phyloP scores from a whole-genome alignment of 2,888 invertebrate genomes.

The Chorisops tibialis region DNA sequence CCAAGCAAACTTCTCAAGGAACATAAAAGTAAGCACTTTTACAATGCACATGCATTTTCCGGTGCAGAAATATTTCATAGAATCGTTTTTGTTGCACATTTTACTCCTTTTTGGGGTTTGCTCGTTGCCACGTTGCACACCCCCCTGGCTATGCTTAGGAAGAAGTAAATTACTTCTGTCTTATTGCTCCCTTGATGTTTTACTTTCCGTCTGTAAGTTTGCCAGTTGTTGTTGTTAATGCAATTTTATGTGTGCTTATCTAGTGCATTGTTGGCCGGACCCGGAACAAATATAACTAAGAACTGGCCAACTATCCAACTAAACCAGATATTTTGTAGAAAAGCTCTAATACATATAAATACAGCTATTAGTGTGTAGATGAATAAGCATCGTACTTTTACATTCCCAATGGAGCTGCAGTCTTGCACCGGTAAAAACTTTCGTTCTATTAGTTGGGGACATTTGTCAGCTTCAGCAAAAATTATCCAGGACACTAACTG shows the following conservation, averaged over 20 bases:
- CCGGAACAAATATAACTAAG: neutral
- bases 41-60: no score
- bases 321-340: neutral
- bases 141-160: conserved; percentile 1
- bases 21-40: no score
- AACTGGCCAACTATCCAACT: neutral
- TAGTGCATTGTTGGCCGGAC: conserved; percentile 7
- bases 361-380: neutral
- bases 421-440: conserved; percentile 13
- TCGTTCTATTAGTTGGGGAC: conserved; percentile 9
- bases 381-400: neutral
- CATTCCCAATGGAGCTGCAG: no score
- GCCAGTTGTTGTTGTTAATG: conserved; percentile 25
- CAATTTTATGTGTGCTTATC: conserved; percentile 24
- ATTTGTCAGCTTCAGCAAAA: conserved; percentile 23
- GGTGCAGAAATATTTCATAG: no score
- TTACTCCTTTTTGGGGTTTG: no score
- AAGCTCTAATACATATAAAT: neutral
- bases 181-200: conserved; percentile 25
- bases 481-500: neutral
- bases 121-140: neutral
- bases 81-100: no score
- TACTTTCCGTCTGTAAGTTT: conserved; percentile 12
- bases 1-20: no score
- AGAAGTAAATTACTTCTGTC: conserved; percentile 26